A percentile compares a stretch with the other conserved stretches of the same genome.
Evolutionary conservation across 2,113 vertebrate genomes (phyloP).

Genomic region (Stercorarius parasiticus): DNA sequence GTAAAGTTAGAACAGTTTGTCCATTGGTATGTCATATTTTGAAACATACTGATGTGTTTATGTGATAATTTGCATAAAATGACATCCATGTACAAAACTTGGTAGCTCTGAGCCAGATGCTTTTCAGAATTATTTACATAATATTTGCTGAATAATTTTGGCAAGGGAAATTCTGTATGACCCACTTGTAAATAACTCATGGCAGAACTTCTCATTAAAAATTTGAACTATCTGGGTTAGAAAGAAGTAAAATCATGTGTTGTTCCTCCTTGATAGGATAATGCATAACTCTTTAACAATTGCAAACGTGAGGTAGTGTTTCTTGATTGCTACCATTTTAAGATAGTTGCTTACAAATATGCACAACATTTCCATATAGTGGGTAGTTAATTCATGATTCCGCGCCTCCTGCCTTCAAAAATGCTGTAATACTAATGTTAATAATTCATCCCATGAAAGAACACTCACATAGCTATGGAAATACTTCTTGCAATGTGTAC

Average conservation of each 20-base stretch:
- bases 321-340: neutral
- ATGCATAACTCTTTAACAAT: neutral
- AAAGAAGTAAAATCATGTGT: neutral
- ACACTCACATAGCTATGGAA: neutral
- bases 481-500: neutral
- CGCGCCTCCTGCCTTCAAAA: neutral
- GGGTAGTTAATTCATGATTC: neutral
- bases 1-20: slow-evolving; percentile 18
- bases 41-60: neutral
- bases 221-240: neutral
- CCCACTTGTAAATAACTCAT: neutral
- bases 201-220: neutral
- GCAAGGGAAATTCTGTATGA: neutral
- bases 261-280: neutral
- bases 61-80: neutral
- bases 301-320: neutral
- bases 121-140: neutral
- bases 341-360: neutral
- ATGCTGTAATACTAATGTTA: neutral
- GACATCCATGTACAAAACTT: neutral
- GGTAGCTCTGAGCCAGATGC: neutral
- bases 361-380: neutral
- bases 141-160: neutral
- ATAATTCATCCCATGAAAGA: neutral
- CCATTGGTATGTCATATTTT: neutral